Base-by-base conservation (phyloP, 2,797 vertebrate species). In the Notolabrus celidotus region DNA sequence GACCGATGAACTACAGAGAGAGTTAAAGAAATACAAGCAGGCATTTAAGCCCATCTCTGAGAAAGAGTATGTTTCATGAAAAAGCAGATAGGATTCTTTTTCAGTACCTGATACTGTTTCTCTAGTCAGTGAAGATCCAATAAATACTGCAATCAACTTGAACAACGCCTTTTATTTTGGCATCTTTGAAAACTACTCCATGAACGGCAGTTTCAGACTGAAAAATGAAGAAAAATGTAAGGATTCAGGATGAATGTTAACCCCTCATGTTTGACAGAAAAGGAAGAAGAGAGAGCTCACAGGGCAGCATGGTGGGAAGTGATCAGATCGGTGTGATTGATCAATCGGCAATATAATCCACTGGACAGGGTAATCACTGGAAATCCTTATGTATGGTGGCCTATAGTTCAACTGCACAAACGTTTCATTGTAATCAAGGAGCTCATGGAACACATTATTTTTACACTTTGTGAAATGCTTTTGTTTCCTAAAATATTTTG, bases 111-210 rank as follows among this genome's bases (percentile, higher is more conserved):
- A 34, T 34, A 10, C n/a, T n/a, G 8, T 20, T 6, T 27, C 20
- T 50, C 19, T 20, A 0, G 8, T 49, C 22, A 41, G 50, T 20
- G 29, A 82, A 23, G 52, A 57, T 61, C 53, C 59, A 83, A 69
- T 25, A 55, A 86, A 63, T 2, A 65, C 68, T 46, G 65, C 68
- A 78, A 3, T 19, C n/a, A 4, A 7, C 59, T 85, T 77, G 49
- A 87, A 84, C 80, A 85, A 84, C 68, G 67, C 79, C 83, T 80
- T 83, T 91, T 86, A 86, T 88, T 90, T 85, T 83, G 86, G 83
- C 86, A 86, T 82, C 77, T 67, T 87, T 86, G 75, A 87, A 86
- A 87, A 86, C 77, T 47, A 80, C 68, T 85, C 76, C 73, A 82
- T 77, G 71, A 71, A 78, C 29, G 84, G 80, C 88, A 90, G 82